phyloP scores from a whole-genome alignment of 2,797 vertebrate species.

The Chelonia mydas region DNA sequence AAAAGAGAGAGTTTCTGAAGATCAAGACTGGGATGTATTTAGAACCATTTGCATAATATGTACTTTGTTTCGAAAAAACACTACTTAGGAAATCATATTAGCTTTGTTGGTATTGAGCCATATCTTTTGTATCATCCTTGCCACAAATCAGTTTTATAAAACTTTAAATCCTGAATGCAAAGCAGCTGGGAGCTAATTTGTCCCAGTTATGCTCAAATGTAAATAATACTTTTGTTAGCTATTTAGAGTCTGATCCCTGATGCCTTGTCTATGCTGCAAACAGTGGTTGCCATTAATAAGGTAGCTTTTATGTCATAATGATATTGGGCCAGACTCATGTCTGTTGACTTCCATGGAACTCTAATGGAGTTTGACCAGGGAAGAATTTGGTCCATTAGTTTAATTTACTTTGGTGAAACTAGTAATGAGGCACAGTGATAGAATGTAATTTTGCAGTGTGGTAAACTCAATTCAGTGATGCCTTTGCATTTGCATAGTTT shows the following conservation, averaged over 20 bases:
- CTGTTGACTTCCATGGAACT: neutral
- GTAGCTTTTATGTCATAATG: neutral
- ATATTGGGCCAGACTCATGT: neutral
- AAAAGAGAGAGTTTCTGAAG: neutral
- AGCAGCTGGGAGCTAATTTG: neutral
- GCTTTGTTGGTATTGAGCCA: neutral
- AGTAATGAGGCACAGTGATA: neutral
- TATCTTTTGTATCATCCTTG: neutral
- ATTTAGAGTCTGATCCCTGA: neutral
- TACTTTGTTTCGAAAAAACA: neutral
- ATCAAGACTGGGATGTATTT: neutral
- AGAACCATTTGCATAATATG: neutral
- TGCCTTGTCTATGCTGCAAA: neutral
- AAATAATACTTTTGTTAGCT: neutral
- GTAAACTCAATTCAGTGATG: neutral
- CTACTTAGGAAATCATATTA: neutral
- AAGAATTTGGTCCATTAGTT: neutral
- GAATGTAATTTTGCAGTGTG: neutral
- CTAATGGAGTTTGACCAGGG: neutral
- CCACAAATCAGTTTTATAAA: neutral
- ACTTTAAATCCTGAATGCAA: neutral
- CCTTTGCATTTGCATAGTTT: constrained; percentile 1
- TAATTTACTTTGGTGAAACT: neutral
- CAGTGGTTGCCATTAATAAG: neutral
- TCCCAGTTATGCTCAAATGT: neutral